These are phyloP conservation scores for Piaya cayana DNA, from an alignment of 2,113 vertebrate species.

Conservation along the genomic window DNA sequence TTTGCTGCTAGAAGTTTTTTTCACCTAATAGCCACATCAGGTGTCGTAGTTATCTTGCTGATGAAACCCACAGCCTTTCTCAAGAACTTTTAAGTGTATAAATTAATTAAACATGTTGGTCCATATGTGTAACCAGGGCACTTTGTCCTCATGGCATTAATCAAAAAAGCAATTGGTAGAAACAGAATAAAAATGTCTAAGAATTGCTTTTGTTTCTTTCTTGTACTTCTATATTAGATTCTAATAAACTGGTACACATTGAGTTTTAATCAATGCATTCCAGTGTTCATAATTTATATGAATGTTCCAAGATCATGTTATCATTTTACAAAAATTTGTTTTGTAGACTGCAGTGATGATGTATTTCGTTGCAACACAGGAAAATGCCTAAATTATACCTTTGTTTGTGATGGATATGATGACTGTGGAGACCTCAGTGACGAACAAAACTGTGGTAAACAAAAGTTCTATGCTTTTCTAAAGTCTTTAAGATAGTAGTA, in stretches of 20 bases:
- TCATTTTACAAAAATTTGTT: background rate
- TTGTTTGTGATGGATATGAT: constrained; percentile 93
- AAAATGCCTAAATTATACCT: constrained; percentile 83
- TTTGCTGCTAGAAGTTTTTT: background rate
- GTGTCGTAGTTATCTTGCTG: background rate
- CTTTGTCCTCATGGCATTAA: background rate
- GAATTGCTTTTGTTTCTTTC: background rate
- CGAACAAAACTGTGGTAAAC: constrained; percentile 90
- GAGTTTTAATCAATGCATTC: background rate
- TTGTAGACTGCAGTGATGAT: constrained; percentile 82
- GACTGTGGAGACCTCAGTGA: constrained; percentile 97
- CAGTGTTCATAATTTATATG: background rate
- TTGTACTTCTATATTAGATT: background rate
- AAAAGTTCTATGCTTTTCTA: background rate
- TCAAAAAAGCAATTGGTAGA: background rate
- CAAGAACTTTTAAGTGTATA: background rate
- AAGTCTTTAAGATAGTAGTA: background rate
- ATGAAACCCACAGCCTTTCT: background rate
- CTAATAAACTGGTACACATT: background rate
- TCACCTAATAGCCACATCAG: background rate
- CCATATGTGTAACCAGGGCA: background rate
- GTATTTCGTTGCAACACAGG: constrained; percentile 87
- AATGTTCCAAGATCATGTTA: background rate
- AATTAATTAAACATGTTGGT: background rate
- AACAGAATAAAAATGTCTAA: background rate